These are phyloP conservation scores for Nomada ferruginata DNA, from an alignment of 2,888 invertebrate species.

Conservation along the genomic window DNA sequence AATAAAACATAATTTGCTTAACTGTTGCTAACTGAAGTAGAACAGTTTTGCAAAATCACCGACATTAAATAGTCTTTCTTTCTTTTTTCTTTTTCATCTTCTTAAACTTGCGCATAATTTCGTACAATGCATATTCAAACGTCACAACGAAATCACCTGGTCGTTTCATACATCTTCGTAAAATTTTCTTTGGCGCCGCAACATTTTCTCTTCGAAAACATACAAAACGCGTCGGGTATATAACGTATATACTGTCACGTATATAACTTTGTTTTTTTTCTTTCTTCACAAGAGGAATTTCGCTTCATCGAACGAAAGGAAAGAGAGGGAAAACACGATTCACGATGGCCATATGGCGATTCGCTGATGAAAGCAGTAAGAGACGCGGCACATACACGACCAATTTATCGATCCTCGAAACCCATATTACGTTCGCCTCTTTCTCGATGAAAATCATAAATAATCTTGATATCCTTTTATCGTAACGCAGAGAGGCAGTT, in stretches of 20 bases:
- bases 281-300: neutral
- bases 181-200: conserved; percentile 37
- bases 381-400: neutral
- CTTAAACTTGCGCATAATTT: conserved; percentile 37
- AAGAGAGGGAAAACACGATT: conserved; percentile 14
- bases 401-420: conserved; percentile 2
- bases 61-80: neutral
- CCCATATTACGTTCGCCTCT: neutral
- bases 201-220: conserved; percentile 14
- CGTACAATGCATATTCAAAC: neutral
- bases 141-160: conserved; percentile 11
- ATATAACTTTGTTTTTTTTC: conserved; percentile 16
- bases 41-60: conserved; percentile 16
- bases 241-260: conserved; percentile 30
- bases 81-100: conserved; percentile 1
- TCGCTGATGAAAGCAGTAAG: neutral
- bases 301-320: conserved; percentile 42
- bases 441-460: conserved; percentile 4
- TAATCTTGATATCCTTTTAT: neutral
- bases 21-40: conserved; percentile 2
- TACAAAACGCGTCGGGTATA: conserved; percentile 21
- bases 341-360: neutral
- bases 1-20: conserved; percentile 30
- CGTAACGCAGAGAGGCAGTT: conserved; percentile 46
- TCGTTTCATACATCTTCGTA: neutral